phyloP scores from a whole-genome alignment of 2,797 vertebrate genomes.

The Oryzias dopingdopingensis region DNA sequence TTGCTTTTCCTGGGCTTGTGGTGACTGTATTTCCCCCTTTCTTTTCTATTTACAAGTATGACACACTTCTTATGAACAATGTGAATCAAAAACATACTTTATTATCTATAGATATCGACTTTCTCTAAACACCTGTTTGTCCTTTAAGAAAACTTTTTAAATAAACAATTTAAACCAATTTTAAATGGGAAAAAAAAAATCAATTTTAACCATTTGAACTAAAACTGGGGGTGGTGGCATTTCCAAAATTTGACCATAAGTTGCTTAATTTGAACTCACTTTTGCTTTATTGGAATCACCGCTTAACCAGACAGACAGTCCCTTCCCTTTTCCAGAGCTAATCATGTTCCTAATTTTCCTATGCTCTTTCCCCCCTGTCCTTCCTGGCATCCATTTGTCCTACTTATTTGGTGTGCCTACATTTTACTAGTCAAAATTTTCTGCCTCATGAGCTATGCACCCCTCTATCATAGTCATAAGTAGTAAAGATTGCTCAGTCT shows the following conservation, averaged over 20 bases:
- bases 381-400: constrained; percentile 64
- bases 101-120: not conserved
- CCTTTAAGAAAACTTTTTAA: no score
- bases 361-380: constrained; percentile 44
- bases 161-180: no score
- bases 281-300: constrained; percentile 44
- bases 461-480: not conserved
- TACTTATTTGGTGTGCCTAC: constrained; percentile 62
- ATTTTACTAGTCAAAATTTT: constrained; percentile 44
- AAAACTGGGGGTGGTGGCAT: not conserved
- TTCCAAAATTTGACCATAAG: constrained; percentile 6
- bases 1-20: constrained; percentile 34
- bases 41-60: constrained; percentile 9
- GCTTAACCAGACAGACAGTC: constrained; percentile 63
- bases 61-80: constrained; percentile 5
- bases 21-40: constrained; percentile 27
- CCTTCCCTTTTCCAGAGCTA: constrained; percentile 33
- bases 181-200: not conserved
- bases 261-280: constrained; percentile 30
- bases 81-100: constrained; percentile 10
- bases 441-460: constrained; percentile 29
- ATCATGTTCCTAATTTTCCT: constrained; percentile 51
- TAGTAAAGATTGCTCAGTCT: no score
- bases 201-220: not conserved
- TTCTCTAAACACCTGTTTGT: not conserved